Evolutionary conservation across 2,113 vertebrate genomes (phyloP), one percentile per base, ranked within the genome.

Genomic region (Pavo muticus): DNA sequence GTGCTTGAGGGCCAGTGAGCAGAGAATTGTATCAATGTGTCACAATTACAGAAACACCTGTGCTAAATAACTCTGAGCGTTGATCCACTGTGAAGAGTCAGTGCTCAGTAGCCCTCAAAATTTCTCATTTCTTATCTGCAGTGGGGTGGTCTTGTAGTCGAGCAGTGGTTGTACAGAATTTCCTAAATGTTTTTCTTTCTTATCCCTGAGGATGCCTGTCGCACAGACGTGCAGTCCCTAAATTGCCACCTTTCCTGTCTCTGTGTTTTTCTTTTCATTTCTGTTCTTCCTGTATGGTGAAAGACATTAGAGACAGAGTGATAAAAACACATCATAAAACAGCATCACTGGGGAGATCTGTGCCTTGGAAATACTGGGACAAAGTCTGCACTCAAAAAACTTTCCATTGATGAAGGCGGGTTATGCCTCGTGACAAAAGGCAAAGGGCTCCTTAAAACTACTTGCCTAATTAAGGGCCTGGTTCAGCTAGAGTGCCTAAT

Each of bases 91-190:
- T 86, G 88, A 90, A 70, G 64, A 94, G 76, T 73, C 90, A 75
- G 64, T 93, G 93, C 84, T 95, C 94, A 92, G 88, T 47, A 89
- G 35, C 81, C 80, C 78, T 83, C 81, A 70, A 92, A 83, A 93
- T 93, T 93, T 97, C 87, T 97, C 93, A 96, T 92, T 97, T 97
- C 87, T 96, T 96, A 71, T 91, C 84, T 94, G 84, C 73, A 80
- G 68, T 87, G 86, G 88, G 39, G 44, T 73, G 39, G 57, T 74
- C 40, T 83, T 69, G 24, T 40, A 59, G 52, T 59, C 60, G 68
- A 92, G 64, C 19, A 64, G 23, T 37, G 29, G 8, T 47, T 92
- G 47, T 57, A 39, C 50, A 72, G 76, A 91, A 92, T 61, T 93
- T 95, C 72, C 48, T 82, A 95, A 94, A 81, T 84, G 69, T 73